Evolutionary conservation across 2,888 invertebrate species (phyloP), one percentile per base, ranked within the genome.

Genomic region (Aporophyla lueneburgensis): DNA sequence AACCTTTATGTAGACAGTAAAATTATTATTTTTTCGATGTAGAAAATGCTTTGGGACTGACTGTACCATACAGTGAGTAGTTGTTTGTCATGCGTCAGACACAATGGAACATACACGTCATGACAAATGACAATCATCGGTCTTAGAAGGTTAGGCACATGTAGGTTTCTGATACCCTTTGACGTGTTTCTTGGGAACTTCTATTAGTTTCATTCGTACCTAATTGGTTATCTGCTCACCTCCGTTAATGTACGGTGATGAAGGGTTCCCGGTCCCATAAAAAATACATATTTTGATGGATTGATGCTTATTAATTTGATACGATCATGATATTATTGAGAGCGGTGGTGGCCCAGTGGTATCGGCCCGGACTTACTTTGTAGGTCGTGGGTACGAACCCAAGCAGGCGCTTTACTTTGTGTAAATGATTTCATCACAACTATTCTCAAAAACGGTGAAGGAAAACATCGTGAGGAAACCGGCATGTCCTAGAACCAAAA

Each of bases 41-140:
- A 59, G 5, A 40, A 5, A 63, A 10, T 4, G n/a, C n/a, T 63
- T 63, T n/a, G n/a, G 2, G n/a, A 5, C 16, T n/a, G 62, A 43
- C 43, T n/a, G 61, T 62, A 58, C 43, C 46, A 10, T 24, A 62
- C n/a, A 19, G 33, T 53, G 66, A 61, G 70, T 71, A 43, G 71
- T 12, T 78, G 74, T 58, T 12, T 78, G 74, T 58, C 70, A 59
- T 83, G 84, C 80, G 56, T 74, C 76, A 83, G 46, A 54, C 74
- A 83, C 73, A 80, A 83, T 80, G 67, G 75, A 21, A 58, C 71
- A 71, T 53, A 68, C 59, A 71, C 21, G 46, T 33, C 5, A 66
- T 83, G 84, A 68, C 76, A 76, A 68, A 73, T 74, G 76, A 63
- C 71, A 80, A 62, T 76, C 62, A 51, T 66, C 51, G 56, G 40